Evolutionary conservation across 2,888 invertebrate genomes (phyloP).

Genomic region (Drosophila dives): DNA sequence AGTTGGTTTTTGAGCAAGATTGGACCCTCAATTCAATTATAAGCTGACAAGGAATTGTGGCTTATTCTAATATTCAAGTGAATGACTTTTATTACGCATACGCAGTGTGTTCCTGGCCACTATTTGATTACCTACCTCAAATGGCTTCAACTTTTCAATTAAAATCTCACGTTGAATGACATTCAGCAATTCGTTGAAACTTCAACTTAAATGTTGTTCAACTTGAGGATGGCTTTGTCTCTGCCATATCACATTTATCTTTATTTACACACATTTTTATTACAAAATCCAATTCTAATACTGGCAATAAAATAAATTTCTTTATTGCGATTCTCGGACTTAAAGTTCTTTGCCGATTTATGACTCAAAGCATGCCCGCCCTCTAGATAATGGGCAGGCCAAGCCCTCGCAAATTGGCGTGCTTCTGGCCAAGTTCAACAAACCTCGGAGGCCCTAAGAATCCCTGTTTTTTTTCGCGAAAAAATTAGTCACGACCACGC

Average conservation of each 20-base stretch:
- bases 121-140: conserved; percentile 56
- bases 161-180: not conserved
- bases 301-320: conserved; percentile 2
- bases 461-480: conserved; percentile 22
- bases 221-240: not conserved
- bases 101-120: conserved; percentile 49
- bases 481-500: conserved; percentile 68
- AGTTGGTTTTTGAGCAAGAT: conserved; percentile 15
- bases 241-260: not conserved
- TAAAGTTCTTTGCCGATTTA: conserved; percentile 20
- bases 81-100: conserved; percentile 57
- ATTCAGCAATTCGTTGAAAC: not conserved
- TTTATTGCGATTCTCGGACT: conserved; percentile 3
- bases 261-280: conserved; percentile 5
- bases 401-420: conserved; percentile 18
- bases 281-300: not conserved
- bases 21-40: conserved; percentile 38
- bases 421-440: conserved; percentile 36
- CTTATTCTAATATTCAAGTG: conserved; percentile 41
- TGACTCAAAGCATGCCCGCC: conserved; percentile 19
- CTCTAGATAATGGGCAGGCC: conserved; percentile 8
- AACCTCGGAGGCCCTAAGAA: conserved; percentile 24
- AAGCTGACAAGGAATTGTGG: conserved; percentile 31
- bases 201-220: not conserved
- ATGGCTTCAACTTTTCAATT: conserved; percentile 6